Base-by-base conservation (phyloP, 2,113 vertebrate genomes). In the Corythoichthys haematopterus region DNA sequence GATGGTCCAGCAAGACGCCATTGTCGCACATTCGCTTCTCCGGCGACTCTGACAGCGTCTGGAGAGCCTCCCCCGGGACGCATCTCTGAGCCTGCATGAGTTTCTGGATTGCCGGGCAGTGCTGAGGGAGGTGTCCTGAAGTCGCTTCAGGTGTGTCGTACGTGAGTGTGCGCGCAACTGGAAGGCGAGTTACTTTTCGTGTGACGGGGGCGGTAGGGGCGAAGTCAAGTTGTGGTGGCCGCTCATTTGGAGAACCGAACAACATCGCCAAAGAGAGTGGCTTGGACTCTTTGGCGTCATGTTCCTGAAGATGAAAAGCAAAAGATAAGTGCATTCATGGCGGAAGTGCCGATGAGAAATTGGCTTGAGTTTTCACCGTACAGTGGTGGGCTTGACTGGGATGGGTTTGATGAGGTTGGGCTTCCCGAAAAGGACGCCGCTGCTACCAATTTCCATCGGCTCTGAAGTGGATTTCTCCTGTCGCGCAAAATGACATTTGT, bases 381-480 rank as follows among this genome's bases (percentile, higher is more conserved):
- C 20, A 68, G 75, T 35, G 75, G 68, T 90, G 0, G 94, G 93
- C 81, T 98, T 98, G 71, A 98, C 93, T 10, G 96, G 95, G 63
- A 98, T 96, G 2, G 96, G 96, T 78, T 98, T 98, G 86, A 98
- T 96, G 40, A 98, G 89, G 87, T 96, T 93, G 62, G 95, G 94
- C 83, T 95, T 98, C 87, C 86, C 92, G 53, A 86, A 91, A 63
- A 98, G 92, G 64, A 93, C 91, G 56, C 93, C 95, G 16, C 93
- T 94, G 60, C 93, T 93, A 57, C 92, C 92, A n/a, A 98, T 98
- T 84, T 94, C 93, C 87, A 98, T 98, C 61, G 96, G 96, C 84
- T 98, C 96, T 6, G 93, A 94, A 69, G 92, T 91, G 3, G 92
- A 88, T 80, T 95, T 94, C 6, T 73, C 93, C 94, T 94, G 58